Evolutionary conservation across 2,113 vertebrate species (phyloP).

Genomic region (Trinectes maculatus): DNA sequence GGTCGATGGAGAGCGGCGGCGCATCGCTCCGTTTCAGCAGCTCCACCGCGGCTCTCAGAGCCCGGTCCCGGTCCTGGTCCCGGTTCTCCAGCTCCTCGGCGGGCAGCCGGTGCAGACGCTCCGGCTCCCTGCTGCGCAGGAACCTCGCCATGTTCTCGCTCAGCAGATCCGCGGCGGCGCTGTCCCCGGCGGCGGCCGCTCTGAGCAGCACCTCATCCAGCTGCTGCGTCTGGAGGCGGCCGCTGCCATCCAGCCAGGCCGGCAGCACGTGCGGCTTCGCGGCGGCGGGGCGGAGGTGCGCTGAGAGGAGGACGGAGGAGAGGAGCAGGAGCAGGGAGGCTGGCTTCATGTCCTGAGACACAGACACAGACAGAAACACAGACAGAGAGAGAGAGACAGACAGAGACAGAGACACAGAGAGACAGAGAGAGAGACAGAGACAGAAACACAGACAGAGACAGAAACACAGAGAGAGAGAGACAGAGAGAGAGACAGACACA

Average conservation of each 20-base stretch:
- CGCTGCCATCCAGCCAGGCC: constrained; percentile 62
- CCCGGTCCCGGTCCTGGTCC: constrained; percentile 27
- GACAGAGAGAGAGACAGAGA: too few species aligned
- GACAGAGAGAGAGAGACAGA: too few species aligned
- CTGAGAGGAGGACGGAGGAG: constrained; percentile 73
- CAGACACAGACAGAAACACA: too few species aligned
- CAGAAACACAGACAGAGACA: too few species aligned
- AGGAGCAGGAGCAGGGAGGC: constrained; percentile 78
- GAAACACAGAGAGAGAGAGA: too few species aligned
- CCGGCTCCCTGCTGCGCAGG: constrained; percentile 63
- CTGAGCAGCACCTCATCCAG: constrained; percentile 69
- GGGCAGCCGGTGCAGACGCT: constrained; percentile 47
- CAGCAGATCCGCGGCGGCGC: constrained; percentile 68
- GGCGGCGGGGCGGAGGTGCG: constrained; percentile 68
- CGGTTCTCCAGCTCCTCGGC: constrained; percentile 22
- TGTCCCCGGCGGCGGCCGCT: constrained; percentile 63
- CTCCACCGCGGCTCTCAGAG: constrained; percentile 44
- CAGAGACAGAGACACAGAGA: too few species aligned
- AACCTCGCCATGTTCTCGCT: constrained; percentile 66
- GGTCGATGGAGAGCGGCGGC: constrained; percentile 91
- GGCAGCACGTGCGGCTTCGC: constrained; percentile 72
- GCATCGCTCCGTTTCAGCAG: constrained; percentile 83
- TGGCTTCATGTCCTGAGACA: constrained; percentile 77
- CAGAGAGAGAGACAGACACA: too few species aligned
- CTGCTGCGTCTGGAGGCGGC: constrained; percentile 64